phyloP scores from a whole-genome alignment of 2,113 vertebrate species.

The Strigops habroptila region DNA sequence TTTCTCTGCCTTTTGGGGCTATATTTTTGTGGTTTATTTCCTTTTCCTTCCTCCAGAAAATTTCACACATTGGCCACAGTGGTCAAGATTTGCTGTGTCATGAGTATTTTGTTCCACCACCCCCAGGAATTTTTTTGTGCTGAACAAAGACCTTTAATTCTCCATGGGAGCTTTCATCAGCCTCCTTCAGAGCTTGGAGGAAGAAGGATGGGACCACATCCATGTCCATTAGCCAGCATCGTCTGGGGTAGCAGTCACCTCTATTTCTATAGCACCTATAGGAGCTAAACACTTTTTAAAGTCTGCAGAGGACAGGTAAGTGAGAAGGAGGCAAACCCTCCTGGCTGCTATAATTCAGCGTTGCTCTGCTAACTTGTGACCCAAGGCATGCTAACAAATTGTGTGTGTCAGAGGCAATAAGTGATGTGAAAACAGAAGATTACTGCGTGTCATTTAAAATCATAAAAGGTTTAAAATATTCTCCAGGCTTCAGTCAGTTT shows the following conservation, averaged over 20 bases:
- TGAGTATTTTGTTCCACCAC: accelerated
- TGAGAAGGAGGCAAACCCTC: background rate
- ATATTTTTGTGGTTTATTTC: background rate
- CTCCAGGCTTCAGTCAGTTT: background rate
- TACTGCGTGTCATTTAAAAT: background rate
- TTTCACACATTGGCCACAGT: background rate
- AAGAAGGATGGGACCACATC: background rate
- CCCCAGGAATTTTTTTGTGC: background rate
- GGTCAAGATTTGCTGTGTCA: background rate
- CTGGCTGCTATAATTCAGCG: background rate
- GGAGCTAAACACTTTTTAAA: background rate
- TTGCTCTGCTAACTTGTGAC: background rate
- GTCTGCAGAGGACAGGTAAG: background rate
- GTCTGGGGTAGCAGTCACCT: background rate
- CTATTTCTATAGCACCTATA: background rate
- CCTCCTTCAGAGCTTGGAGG: background rate
- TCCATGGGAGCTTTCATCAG: background rate
- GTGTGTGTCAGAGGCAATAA: conserved; percentile 1
- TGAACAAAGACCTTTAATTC: background rate
- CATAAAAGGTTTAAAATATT: background rate
- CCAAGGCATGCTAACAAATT: background rate
- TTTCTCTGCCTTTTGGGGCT: background rate
- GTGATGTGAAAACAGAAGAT: background rate
- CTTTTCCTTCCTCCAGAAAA: background rate
- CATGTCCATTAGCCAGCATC: background rate